Base-by-base conservation (phyloP, 2,113 vertebrate species). In the Clarias gariepinus region DNA sequence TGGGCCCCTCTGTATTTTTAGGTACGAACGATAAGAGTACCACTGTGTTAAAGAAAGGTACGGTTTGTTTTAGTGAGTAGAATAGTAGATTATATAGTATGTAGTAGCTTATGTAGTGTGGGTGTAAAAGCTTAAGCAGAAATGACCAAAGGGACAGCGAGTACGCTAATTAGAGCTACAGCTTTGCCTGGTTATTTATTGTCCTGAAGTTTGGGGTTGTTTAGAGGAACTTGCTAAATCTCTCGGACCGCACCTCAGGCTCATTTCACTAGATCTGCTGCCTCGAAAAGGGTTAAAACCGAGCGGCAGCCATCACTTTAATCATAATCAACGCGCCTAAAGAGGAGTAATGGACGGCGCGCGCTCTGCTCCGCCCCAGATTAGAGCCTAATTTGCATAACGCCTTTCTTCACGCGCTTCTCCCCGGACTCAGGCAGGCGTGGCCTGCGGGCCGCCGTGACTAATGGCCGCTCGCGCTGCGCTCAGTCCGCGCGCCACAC, bases 291-390 rank as follows among this genome's bases (percentile, higher is more conserved):
- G 90, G 94, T 91, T 94, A 95, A 95, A 83, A 86, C 84, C 88
- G 83, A 87, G 82, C 33, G 91, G 93, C 94, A 94, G 94, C 93
- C 92, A 92, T 95, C 95, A 94, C 95, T 96, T 95, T 97, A 96
- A 96, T 96, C 96, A 96, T 95, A 94, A 94, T 95, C 92, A 94
- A 88, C 77, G 88, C 89, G 91, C 92, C 95, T 95, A 96, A 95
- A 95, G 93, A 94, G 95, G 94, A 96, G 95, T 96, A 96, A 97
- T 94, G 95, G 96, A 93, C 92, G 89, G 88, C 88, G 87, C 87
- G 80, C 89, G 83, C 91, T 92, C 91, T 94, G 94, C 90, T 94
- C 93, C 92, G 92, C 90, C 82, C 87, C 90, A 94, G 94, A 95
- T 95, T 95, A 95, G 94, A 92, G 91, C 82, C 91, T 93, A 93